Evolutionary conservation across 2,888 invertebrate species (phyloP), one percentile per base, ranked within the genome.

Genomic region (Microctonus hyperodae): DNA sequence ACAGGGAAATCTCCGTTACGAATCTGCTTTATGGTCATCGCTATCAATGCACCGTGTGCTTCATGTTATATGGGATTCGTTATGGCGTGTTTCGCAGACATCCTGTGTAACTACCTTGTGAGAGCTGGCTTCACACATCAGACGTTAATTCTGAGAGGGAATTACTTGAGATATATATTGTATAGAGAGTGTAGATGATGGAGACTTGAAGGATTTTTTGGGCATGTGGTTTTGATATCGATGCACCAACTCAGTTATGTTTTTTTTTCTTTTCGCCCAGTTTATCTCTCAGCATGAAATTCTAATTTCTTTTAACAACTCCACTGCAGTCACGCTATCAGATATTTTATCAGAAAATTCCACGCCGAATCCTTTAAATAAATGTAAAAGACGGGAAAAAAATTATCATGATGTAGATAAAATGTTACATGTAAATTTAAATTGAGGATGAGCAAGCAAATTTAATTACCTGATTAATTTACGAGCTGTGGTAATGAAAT

Each of bases 341-440:
- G 16, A 16, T 44, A 44, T 44, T 44, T 44, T 44, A 44, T 44
- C 44, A 20, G 16, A 16, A 6, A n/a, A 44, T 44, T 44, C 44
- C 44, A 44, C 16, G 37, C 13, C 37, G 13, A 37, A 37, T 37
- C 37, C 37, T 3, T 13, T 13, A 44, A 20, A 3, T n/a, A 44
- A 44, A 44, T 5, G 7, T 28, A 28, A 5, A 44, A 44, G 9
- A 44, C 0, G 16, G n/a, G n/a, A 4, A 44, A 44, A 35, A 16
- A 44, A 44, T 44, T 50, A 64, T 57, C 40, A 11, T 55, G n/a
- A 56, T 31, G 22, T 61, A 33, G 20, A 5, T 31, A 44, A 60
- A 67, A 72, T 72, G 65, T 64, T 58, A 68, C 62, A 48, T 70
- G 64, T 70, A 66, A 55, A 55, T 53, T 53, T 25, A 56, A 62